Base-by-base conservation (phyloP, 2,888 invertebrate genomes). In the Caenorhabditis sp. region DNA sequence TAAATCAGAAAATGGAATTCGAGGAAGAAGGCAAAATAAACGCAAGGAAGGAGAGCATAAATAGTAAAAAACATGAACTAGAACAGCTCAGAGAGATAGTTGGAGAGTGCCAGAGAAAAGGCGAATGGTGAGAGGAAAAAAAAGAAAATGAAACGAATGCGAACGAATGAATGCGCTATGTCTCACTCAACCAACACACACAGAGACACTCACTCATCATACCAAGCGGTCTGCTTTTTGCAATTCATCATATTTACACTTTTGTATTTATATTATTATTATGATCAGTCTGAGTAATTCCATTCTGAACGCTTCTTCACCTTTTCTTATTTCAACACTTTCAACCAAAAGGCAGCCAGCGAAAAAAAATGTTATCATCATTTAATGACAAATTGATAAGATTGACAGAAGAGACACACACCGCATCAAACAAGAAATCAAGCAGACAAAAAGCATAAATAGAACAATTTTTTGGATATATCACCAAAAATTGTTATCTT, bases 51-150 rank as follows among this genome's bases (percentile, higher is more conserved):
- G 17, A 50, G 66, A 66, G 70, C 70, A 66, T 70, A 70, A 65
- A 65, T 43, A 43, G 43, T 43, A 43, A 70, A 70, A 70, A 70
- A 70, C 66, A 70, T 62, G 60, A 66, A 70, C 70, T 70, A 70
- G 70, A 70, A 70, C 70, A 70, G 66, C 70, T 62, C 65, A 27
- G 53, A 51, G 65, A 62, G 62, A 61, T 49, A 66, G 69, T 62
- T 60, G 17, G 43, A 43, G 43, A 43, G 43, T 17, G 43, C 10
- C 14, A 21, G 23, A 51, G 51, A 51, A 19, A n/a, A 51, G 3
- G 51, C 21, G 50, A 50, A n/a, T 50, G 50, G 19, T 19, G 50
- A 51, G 51, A 51, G 57, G 60, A 69, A 58, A 55, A n/a, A 58
- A 61, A 65, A 61, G 55, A 57, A 26, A 27, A 57, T n/a, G 54